Base-by-base conservation (phyloP, 2,888 invertebrate species). In the Hypomecis punctinalis region DNA sequence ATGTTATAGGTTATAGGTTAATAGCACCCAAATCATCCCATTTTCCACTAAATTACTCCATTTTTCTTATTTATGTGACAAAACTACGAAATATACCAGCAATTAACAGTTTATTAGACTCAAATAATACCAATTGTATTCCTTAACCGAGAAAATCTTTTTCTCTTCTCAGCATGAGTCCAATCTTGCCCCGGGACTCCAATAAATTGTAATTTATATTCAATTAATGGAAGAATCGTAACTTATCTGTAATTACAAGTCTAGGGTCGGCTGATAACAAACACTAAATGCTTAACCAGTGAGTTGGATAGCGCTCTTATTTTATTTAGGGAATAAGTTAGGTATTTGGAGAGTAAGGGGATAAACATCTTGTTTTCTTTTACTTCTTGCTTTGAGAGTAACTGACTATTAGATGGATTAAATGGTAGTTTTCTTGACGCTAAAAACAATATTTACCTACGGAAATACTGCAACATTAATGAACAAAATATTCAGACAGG, bases 211-310 rank as follows among this genome's bases (percentile, higher is more conserved):
- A 33, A 54, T 63, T 63, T 58, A 63, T 63, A 58, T 63, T 63
- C 54, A 58, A 63, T 63, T 63, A 58, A 48, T 46, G 13, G 45
- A 11, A 6, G 33, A 37, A 58, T 53, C 53, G 63, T 63, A 54
- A 63, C 23, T 63, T 58, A 58, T 63, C 53, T 63, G 5, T 63
- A 63, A 58, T 63, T 63, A 48, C 53, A 48, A 43, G 58, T 58
- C 54, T 58, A 43, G 58, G 33, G 53, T 23, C 52, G 46, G 9
- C 10, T n/a, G 60, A 56, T 42, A 37, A n/a, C 57, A 57, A 48
- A 53, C 52, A 58, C 46, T 51, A 57, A 51, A 57, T 8, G 57
- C 13, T 46, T 47, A 37, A 9, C 10, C 13, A 36, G 54, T 6
- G 37, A 36, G 23, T 46, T 36, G 40, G 46, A 39, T 33, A 39